Conservation (phyloP, 2,113 vertebrate species). For the Electrona antarctica region DNA sequence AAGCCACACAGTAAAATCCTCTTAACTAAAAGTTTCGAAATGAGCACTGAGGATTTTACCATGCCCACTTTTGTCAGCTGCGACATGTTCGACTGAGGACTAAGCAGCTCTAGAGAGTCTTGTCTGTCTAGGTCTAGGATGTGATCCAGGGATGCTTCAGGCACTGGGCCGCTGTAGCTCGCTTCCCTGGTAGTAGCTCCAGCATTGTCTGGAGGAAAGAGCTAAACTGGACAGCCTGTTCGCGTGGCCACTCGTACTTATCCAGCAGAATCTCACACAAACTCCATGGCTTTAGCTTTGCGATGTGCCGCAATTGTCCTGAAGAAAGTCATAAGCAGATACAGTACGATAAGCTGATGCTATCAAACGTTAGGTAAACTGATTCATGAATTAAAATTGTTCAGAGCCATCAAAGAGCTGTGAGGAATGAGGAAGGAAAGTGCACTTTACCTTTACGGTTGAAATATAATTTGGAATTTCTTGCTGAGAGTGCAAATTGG, state of each 20-base stretch:
- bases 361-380: not conserved
- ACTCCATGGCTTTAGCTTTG: slow-evolving; percentile 94
- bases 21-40: too few relatives aligned
- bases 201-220: slow-evolving; percentile 95
- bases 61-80: too few relatives aligned
- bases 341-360: too few relatives aligned
- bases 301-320: slow-evolving; percentile 93
- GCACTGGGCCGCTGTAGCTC: slow-evolving; percentile 92
- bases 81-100: too few relatives aligned
- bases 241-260: slow-evolving; percentile 91
- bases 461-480: slow-evolving; percentile 90
- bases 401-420: not conserved
- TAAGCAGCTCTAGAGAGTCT: not conserved
- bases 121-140: slow-evolving; percentile 82
- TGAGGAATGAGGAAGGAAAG: too few relatives aligned
- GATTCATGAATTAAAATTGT: not conserved
- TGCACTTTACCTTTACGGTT: slow-evolving; percentile 82
- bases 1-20: too few relatives aligned
- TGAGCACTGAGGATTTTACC: too few relatives aligned
- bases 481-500: slow-evolving; percentile 90
- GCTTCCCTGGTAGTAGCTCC: slow-evolving; percentile 89
- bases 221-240: slow-evolving; percentile 90
- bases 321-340: not conserved
- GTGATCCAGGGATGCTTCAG: slow-evolving; percentile 92
- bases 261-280: slow-evolving; percentile 93